Percentiles rank a stretch among this genome's conserved stretches.
Conservation (phyloP, 2,888 invertebrate genomes). For the Eucriotettix oculatus region DNA sequence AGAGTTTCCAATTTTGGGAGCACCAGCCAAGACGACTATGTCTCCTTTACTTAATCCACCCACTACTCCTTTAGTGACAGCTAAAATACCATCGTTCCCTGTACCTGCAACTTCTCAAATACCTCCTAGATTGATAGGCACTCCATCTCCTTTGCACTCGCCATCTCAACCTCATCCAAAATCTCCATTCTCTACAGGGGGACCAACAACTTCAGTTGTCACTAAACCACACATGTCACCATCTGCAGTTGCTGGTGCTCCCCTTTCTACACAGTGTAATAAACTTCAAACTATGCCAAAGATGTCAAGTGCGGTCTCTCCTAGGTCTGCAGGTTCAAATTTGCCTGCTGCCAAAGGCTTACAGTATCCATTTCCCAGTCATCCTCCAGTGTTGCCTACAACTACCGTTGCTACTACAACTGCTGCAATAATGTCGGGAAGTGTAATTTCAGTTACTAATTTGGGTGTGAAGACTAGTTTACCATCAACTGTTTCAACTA, state of each 20-base stretch:
- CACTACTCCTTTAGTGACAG: conserved; percentile 5
- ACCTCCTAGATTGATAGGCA: conserved; percentile 5
- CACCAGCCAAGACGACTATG: conserved; percentile 10
- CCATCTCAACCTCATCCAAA: conserved; percentile 9
- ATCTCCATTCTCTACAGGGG: conserved; percentile 12
- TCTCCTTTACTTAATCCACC: conserved; percentile 1
- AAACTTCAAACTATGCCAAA: conserved; percentile 7
- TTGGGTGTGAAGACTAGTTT: conserved; percentile 2
- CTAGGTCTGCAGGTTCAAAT: conserved; percentile 15
- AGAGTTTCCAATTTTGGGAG: conserved; percentile 10
- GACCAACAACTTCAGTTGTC: conserved; percentile 8
- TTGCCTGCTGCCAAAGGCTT: conserved; percentile 35
- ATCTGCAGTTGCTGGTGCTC: conserved; percentile 7
- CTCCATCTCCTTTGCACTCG: conserved; percentile 10
- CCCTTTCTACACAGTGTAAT: conserved; percentile 5
- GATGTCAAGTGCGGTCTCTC: conserved; percentile 6
- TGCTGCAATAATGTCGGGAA: conserved; percentile 11
- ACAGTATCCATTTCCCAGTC: conserved; percentile 65
- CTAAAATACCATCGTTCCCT: conserved; percentile 5
- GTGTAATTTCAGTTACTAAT: conserved; percentile 8
- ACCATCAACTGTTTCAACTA: conserved; percentile 10
- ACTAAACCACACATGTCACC: conserved; percentile 2
- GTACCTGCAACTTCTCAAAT: conserved; percentile 4
- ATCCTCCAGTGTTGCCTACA: conserved; percentile 39
- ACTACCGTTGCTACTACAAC: conserved; percentile 18